These are phyloP conservation scores for Thripadectes ignobilis DNA, from an alignment of 2,797 vertebrate genomes.

Conservation along the genomic window DNA sequence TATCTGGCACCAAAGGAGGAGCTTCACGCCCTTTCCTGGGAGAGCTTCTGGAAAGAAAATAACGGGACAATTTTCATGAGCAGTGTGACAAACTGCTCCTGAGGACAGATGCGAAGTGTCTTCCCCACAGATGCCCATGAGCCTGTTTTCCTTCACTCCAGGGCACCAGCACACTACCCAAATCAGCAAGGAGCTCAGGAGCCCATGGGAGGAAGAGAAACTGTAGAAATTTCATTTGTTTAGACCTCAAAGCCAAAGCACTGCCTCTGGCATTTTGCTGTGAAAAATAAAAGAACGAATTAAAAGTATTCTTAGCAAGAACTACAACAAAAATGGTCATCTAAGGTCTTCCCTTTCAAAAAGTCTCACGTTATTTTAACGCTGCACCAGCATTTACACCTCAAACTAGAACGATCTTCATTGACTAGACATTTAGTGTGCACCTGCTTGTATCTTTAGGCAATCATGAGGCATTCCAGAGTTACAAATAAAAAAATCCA, in stretches of 20 bases:
- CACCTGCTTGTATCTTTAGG: not conserved
- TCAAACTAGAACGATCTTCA: not conserved
- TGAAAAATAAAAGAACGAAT: not conserved
- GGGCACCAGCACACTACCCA: rapidly evolving
- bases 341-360: not conserved
- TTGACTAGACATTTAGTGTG: not conserved
- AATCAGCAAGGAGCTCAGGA: not conserved
- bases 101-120: not conserved
- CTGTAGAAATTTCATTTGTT: not conserved
- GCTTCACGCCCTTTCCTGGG: not conserved
- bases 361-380: not conserved
- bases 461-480: not conserved
- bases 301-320: not conserved
- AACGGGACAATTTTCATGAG: not conserved
- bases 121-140: not conserved
- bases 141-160: not conserved
- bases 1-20: not conserved
- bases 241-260: not conserved
- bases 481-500: not conserved
- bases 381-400: not conserved
- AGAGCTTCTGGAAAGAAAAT: not conserved
- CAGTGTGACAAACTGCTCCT: not conserved
- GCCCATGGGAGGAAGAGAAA: not conserved
- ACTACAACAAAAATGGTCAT: not conserved
- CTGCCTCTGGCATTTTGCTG: not conserved